Conservation (phyloP, 2,888 invertebrate species). For the Trissolcus japonicus region DNA sequence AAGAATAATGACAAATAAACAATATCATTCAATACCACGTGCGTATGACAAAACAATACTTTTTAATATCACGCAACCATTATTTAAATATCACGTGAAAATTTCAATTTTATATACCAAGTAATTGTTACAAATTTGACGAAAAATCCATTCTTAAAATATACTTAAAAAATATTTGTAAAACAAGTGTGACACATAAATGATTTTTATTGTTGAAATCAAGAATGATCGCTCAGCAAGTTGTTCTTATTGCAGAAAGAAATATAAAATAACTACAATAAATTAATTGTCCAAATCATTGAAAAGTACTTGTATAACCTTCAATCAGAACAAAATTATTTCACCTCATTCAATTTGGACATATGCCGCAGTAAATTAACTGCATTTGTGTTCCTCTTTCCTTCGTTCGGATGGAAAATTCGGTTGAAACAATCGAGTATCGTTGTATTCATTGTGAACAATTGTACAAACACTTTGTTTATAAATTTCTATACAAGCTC, state of each 20-base stretch:
- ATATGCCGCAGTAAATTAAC: conserved; percentile 14
- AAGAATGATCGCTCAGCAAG: too few species aligned
- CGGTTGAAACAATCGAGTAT: conserved; percentile 26
- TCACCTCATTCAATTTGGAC: conserved; percentile 27
- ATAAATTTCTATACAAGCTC: background rate
- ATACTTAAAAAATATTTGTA: too few species aligned
- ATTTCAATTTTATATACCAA: too few species aligned
- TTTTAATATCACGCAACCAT: background rate
- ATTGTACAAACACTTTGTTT: background rate
- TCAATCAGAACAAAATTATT: background rate
- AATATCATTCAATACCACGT: background rate
- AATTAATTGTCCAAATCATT: too few species aligned
- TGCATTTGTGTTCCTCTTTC: conserved; percentile 18
- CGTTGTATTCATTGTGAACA: conserved; percentile 16
- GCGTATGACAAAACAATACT: background rate
- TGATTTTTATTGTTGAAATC: too few species aligned
- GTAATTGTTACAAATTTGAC: too few species aligned
- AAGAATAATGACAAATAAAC: background rate
- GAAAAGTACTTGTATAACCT: conserved; percentile 1
- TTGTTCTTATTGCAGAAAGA: too few species aligned
- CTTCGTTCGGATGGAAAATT: conserved; percentile 10
- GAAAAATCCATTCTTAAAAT: too few species aligned
- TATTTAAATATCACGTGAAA: too few species aligned
- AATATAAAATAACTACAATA: too few species aligned
- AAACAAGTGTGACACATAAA: too few species aligned